Base-by-base conservation (phyloP, 1,140 invertebrate genomes). In the Trypoxylus dichotomus region DNA sequence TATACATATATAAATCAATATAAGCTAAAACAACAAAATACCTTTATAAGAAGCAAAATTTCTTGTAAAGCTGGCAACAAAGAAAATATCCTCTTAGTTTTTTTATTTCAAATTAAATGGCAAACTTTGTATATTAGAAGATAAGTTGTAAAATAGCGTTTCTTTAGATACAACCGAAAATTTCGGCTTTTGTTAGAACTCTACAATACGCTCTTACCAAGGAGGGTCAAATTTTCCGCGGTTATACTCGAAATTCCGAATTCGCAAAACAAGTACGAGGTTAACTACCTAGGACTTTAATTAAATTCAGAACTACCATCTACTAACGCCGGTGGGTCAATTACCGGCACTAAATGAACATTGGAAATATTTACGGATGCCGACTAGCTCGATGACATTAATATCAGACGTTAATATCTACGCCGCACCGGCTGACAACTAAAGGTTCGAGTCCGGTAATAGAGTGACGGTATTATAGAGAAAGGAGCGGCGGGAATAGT, bases 261-360 rank as follows among this genome's bases (percentile, higher is more conserved):
- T 29, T 25, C 21, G 21, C 21, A 68, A 68, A 68, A 29, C 60
- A 29, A 68, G 21, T 68, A 68, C 60, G n/a, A 24, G 21, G 21
- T 29, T 24, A 68, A 68, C n/a, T 68, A 24, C 21, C 60, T 24
- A 25, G 60, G 60, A 27, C 24, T 68, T 68, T 68, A 68, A 68
- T 68, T 68, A 68, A 68, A 68, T 68, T 68, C 60, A 68, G 60
- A 68, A 68, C 60, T 68, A 68, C 60, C 60, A 21, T 68, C 60
- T 68, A 29, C 60, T 68, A 54, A 68, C 60, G 10, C 60, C 60
- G 21, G 60, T 68, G 60, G 60, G 60, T 68, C 60, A 68, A 68
- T 68, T 68, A 68, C 60, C 60, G 60, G 60, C 60, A 68, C 60
- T 68, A 68, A 68, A 68, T 68, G 60, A 68, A 68, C 60, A 68